Evolutionary conservation across 2,113 vertebrate species (phyloP).

Genomic region (Murina feae): DNA sequence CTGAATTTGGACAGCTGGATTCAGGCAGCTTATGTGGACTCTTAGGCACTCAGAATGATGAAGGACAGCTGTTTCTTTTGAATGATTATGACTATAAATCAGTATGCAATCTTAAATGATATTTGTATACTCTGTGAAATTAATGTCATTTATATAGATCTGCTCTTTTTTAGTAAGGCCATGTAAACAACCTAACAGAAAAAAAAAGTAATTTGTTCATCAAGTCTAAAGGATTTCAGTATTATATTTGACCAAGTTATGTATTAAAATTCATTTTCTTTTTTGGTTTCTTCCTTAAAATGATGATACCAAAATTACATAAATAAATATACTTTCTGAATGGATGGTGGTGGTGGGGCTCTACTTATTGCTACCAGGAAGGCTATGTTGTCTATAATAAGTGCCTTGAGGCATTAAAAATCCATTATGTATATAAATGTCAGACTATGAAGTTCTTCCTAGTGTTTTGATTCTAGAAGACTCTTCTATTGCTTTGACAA

Average conservation of each 20-base stretch:
- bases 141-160: conserved; percentile 4
- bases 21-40: not conserved
- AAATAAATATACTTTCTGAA: not conserved
- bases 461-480: not conserved
- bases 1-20: not conserved
- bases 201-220: not conserved
- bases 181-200: not conserved
- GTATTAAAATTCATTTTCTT: not conserved
- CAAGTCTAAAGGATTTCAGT: not conserved
- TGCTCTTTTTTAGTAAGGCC: not conserved
- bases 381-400: not conserved
- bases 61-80: not conserved
- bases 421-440: not conserved
- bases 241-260: not conserved
- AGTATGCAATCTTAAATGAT: not conserved
- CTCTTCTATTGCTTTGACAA: not conserved
- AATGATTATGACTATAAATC: not conserved
- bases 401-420: conserved; percentile 14
- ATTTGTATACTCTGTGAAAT: not conserved
- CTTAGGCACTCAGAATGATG: not conserved
- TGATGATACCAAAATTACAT: not conserved
- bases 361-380: not conserved
- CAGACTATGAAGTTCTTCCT: not conserved
- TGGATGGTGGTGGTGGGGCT: not conserved
- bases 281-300: not conserved